Conservation (phyloP, 30 jellyfish, hydroid and myxozoan genomes). For the Catostylus mosaicus region DNA sequence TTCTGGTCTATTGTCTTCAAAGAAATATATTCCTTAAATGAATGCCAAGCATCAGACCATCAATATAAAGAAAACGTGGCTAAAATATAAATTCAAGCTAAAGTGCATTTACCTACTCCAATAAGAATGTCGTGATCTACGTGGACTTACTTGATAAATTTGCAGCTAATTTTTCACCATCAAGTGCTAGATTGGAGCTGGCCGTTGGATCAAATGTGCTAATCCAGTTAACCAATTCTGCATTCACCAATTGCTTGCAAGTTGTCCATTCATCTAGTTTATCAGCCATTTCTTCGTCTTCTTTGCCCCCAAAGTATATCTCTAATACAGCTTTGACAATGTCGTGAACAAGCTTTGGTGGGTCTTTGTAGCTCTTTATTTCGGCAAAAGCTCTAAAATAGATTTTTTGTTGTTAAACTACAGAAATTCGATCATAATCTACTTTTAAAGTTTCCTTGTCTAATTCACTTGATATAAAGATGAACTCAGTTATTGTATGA, state of each 20-base stretch:
- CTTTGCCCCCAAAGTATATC: conserved; percentile 71
- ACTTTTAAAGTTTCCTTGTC: too few species aligned
- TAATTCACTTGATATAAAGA: too few species aligned
- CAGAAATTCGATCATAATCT: too few species aligned
- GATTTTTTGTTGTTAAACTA: too few species aligned
- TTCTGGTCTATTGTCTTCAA: too few species aligned
- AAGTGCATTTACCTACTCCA: too few species aligned
- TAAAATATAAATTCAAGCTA: too few species aligned
- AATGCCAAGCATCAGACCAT: too few species aligned
- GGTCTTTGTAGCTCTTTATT: conserved; percentile 86
- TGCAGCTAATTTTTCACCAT: conserved; percentile 75
- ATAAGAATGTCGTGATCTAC: not conserved
- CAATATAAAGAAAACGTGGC: too few species aligned
- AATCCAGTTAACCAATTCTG: conserved; percentile 85
- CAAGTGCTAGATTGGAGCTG: conserved; percentile 47
- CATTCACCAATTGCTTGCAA: conserved; percentile 75
- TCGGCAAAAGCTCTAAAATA: conserved; percentile 86
- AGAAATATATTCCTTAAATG: too few species aligned
- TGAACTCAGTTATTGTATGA: too few species aligned
- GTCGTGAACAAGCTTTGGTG: conserved; percentile 93
- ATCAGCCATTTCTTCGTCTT: conserved; percentile 57
- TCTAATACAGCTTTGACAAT: conserved; percentile 85
- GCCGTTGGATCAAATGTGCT: conserved; percentile 92
- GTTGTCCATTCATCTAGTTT: conserved; percentile 87
- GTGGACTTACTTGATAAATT: conserved; percentile 57